Conservation (phyloP, 1,140 invertebrate genomes). For the Brachionus asplanchnoidis region DNA sequence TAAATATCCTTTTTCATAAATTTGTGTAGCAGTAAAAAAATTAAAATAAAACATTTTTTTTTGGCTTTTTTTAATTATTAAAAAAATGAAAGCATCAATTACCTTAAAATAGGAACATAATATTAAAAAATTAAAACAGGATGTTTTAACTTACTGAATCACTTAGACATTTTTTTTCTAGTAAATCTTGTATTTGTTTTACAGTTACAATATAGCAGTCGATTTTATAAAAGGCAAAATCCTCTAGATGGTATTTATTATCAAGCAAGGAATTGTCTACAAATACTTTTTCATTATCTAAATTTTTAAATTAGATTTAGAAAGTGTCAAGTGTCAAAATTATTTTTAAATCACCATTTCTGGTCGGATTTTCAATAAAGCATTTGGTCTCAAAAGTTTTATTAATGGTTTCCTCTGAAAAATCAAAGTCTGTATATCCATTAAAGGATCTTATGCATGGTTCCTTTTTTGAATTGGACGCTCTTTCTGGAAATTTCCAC, state of each 20-base stretch:
- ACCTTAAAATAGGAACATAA: background rate
- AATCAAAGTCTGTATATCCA: background rate
- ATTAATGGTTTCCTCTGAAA: too few species aligned
- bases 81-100: background rate
- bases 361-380: background rate
- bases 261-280: background rate
- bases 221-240: background rate
- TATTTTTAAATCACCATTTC: background rate
- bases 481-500: background rate
- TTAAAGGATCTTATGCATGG: background rate
- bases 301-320: background rate
- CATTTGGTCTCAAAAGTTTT: too few species aligned
- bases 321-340: too few species aligned
- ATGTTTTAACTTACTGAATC: background rate
- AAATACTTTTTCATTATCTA: background rate
- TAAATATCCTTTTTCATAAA: background rate
- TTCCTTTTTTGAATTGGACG: background rate
- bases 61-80: background rate
- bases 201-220: background rate
- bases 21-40: background rate
- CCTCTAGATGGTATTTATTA: background rate
- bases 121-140: too few species aligned
- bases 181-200: background rate
- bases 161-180: background rate
- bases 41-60: background rate